Evolutionary conservation across 1,140 invertebrate species (phyloP).

Genomic region (Eueides isabella): DNA sequence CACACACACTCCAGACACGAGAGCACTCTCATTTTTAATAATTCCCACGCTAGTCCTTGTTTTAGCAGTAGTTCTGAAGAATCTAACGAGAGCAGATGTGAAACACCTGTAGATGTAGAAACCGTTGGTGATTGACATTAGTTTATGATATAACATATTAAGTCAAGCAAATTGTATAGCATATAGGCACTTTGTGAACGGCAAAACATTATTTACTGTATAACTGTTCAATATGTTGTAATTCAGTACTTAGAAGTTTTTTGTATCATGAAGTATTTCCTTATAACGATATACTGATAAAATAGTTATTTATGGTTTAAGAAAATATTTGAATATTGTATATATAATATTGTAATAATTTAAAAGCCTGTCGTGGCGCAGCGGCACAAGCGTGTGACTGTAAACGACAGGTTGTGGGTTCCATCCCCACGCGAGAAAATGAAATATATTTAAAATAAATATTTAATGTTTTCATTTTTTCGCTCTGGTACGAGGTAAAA

Average conservation of each 20-base stretch:
- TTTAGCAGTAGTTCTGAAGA: slow-evolving; percentile 17
- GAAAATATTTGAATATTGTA: no score
- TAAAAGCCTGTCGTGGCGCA: no score
- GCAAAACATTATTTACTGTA: no score
- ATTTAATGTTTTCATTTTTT: no score
- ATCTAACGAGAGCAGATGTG: slow-evolving; percentile 47
- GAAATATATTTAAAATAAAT: no score
- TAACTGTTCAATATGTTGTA: no score
- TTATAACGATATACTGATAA: background rate
- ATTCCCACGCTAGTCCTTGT: background rate
- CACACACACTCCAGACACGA: background rate
- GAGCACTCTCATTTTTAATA: slow-evolving; percentile 15
- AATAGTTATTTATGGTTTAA: background rate
- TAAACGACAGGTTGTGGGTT: no score
- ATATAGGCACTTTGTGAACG: background rate
- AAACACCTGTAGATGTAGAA: slow-evolving; percentile 61
- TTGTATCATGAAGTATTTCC: background rate
- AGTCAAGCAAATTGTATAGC: background rate
- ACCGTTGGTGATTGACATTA: slow-evolving; percentile 38
- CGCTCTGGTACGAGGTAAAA: no score
- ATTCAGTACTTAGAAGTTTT: background rate
- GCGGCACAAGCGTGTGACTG: no score
- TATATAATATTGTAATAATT: no score
- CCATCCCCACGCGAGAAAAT: no score
- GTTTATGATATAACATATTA: background rate